Evolutionary conservation across 2,797 vertebrate genomes (phyloP).

Genomic region (Smutsia gigantea): DNA sequence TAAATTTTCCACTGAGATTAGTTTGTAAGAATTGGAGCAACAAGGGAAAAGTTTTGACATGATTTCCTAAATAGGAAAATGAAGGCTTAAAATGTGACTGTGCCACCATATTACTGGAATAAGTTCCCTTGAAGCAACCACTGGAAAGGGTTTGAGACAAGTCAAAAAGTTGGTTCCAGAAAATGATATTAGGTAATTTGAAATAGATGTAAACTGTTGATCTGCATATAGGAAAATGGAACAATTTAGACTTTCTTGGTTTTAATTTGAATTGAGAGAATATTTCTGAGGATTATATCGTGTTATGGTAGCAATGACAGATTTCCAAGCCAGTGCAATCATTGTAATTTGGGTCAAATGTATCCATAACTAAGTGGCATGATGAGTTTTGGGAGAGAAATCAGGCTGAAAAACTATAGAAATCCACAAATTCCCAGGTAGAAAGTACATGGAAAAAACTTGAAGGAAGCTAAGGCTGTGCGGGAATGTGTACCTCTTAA

Average conservation of each 20-base stretch:
- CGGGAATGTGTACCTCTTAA: background rate
- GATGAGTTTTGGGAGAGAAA: background rate
- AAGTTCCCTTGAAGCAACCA: background rate
- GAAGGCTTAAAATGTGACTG: background rate
- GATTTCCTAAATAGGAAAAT: constrained; percentile 35
- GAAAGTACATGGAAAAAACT: background rate
- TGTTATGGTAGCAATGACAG: background rate
- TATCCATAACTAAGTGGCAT: background rate
- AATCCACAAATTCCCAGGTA: background rate
- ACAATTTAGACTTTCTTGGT: background rate
- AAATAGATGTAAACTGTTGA: background rate
- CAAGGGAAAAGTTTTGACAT: background rate
- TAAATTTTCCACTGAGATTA: constrained; percentile 1
- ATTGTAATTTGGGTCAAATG: background rate
- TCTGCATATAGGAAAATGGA: background rate
- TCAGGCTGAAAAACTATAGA: background rate
- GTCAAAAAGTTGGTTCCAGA: background rate
- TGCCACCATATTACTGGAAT: background rate
- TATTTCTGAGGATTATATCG: background rate
- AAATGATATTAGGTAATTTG: background rate
- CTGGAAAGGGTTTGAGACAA: background rate
- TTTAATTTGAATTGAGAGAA: background rate
- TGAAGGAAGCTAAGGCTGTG: background rate
- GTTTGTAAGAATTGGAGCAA: background rate
- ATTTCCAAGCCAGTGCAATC: background rate